Percentiles rank a stretch among this genome's conserved stretches.
Conservation (phyloP, 1,140 invertebrate species). For the Anastrepha ludens region DNA sequence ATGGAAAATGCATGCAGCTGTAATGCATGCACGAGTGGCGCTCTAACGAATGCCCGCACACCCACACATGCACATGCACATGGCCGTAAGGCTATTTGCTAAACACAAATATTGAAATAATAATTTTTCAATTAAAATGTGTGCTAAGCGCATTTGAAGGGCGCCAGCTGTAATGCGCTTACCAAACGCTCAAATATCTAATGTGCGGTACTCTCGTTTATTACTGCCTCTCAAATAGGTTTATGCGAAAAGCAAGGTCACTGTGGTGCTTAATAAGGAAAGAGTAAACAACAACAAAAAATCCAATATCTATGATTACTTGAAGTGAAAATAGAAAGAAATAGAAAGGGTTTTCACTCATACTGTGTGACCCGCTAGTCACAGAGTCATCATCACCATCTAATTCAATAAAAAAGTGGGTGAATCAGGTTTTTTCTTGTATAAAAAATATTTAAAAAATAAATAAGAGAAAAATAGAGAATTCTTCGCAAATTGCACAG, state of each 20-base stretch:
- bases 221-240: neutral
- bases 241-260: neutral
- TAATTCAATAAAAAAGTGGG: too few species aligned
- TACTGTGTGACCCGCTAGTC: too few species aligned
- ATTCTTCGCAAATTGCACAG: too few species aligned
- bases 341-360: too few species aligned
- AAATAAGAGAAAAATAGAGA: too few species aligned
- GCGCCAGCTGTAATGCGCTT: conserved; percentile 8
- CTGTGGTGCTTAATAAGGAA: neutral
- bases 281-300: neutral
- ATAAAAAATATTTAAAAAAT: too few species aligned
- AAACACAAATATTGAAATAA: conserved; percentile 55
- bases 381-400: too few species aligned
- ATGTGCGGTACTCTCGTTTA: neutral
- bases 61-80: neutral
- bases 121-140: conserved; percentile 55
- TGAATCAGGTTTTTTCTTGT: too few species aligned
- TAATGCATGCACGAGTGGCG: too few species aligned
- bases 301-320: too few species aligned
- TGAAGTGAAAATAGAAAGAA: too few species aligned
- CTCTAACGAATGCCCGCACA: neutral
- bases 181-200: neutral
- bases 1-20: neutral
- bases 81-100: neutral
- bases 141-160: conserved; percentile 25